Conservation (phyloP, 2,113 vertebrate species). For the Pachycephala philippinensis region DNA sequence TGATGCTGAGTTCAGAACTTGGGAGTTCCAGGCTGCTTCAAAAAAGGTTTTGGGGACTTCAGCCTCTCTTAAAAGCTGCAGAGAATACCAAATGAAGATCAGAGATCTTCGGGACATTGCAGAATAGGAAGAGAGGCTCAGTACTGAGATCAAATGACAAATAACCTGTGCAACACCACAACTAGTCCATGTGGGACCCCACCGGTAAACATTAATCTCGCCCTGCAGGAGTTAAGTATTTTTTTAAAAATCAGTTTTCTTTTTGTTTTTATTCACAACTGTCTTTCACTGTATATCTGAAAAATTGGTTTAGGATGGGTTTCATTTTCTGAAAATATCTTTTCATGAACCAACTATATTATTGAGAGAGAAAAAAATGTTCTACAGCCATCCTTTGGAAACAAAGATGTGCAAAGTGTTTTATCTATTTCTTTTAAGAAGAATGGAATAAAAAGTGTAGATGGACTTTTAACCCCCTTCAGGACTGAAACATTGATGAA, state of each 20-base stretch:
- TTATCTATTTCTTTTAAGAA: background rate
- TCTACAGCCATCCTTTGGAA: background rate
- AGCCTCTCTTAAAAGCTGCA: background rate
- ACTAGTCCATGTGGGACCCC: background rate
- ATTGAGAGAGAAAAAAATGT: background rate
- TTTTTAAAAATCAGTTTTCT: fast-evolving
- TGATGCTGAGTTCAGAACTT: background rate
- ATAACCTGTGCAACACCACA: background rate
- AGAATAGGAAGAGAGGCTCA: background rate
- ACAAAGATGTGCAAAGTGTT: background rate
- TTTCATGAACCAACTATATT: background rate
- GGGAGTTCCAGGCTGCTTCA: background rate
- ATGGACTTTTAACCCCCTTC: background rate
- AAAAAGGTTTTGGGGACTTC: background rate
- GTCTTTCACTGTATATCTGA: background rate
- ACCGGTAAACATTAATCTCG: background rate
- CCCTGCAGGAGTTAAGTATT: background rate
- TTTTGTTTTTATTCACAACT: background rate
- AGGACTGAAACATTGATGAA: background rate
- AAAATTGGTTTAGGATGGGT: background rate
- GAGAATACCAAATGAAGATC: background rate
- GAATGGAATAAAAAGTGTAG: background rate
- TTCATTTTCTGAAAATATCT: background rate
- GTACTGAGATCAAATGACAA: background rate
- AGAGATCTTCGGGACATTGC: background rate